Conservation (phyloP, 2,888 invertebrate species). For the Pocota personata region DNA sequence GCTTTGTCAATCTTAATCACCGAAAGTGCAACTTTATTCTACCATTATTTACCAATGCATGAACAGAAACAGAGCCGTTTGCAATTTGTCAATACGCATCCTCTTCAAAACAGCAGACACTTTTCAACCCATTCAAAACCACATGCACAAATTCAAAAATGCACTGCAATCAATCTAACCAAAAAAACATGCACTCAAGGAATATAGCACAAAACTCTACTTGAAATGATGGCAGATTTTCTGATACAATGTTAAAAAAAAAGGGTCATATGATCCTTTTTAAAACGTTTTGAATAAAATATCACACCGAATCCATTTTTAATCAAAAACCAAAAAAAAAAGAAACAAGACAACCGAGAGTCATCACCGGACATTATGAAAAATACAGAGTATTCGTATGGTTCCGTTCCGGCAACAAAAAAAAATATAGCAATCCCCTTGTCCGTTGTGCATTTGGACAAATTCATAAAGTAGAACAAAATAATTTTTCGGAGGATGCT, state of each 20-base stretch:
- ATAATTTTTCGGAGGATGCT: conserved; percentile 28
- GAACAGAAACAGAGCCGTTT: neutral
- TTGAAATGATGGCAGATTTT: conserved; percentile 50
- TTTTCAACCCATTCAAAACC: conserved; percentile 36
- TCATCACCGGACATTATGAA: conserved; percentile 28
- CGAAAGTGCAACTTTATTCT: conserved; percentile 21
- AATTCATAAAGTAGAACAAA: conserved; percentile 68
- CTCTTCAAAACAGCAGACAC: conserved; percentile 13
- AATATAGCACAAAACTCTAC: conserved; percentile 28
- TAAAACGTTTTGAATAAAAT: conserved; percentile 70
- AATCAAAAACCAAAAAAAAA: conserved; percentile 55
- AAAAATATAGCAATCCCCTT: conserved; percentile 42
- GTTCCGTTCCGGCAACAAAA: conserved; percentile 27
- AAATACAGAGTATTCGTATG: conserved; percentile 12
- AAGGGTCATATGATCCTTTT: conserved; percentile 62
- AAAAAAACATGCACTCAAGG: neutral
- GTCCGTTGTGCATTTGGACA: conserved; percentile 68
- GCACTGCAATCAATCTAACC: conserved; percentile 49
- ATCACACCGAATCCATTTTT: conserved; percentile 71
- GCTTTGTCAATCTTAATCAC: conserved; percentile 15
- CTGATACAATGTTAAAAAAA: conserved; percentile 60
- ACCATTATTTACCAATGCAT: neutral
- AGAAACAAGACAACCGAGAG: conserved; percentile 17
- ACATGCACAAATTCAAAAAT: conserved; percentile 36
- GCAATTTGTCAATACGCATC: conserved; percentile 30